Base-by-base conservation (phyloP, 2,888 invertebrate species). In the Pristionchus arcanus region DNA sequence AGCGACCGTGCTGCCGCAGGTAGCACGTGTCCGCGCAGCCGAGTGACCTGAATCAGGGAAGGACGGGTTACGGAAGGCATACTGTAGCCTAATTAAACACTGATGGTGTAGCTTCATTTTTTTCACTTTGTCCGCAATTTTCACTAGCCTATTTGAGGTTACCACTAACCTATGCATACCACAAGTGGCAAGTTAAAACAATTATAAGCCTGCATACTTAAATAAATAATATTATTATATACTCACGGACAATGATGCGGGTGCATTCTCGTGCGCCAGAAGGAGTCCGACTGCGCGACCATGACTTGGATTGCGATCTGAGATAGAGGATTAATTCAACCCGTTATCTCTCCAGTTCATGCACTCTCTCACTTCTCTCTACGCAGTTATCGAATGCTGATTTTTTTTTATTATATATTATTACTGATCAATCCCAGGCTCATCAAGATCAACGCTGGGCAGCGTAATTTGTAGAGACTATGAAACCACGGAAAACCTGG, bases 221-320 rank as follows among this genome's bases (percentile, higher is more conserved):
- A 59, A 15, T 3, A 59, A 16, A 59, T 59, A 63, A 63, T 11
- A 63, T 25, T 7, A 0, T 11, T 2, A 11, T 19, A 34, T 16
- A 53, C 81, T 81, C 34, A 81, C 81, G 4, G n/a, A 49, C 87
- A 87, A 5, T 42, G 19, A 19, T 87, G 87, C 0, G 7, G 7
- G 68, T 87, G 68, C 28, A 28, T 49, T 7, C 68, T 66, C 16
- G 87, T 31, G 42, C 31, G 31, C 66, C 68, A 87, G 87, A 87
- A 87, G 0, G 25, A 37, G 28, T 87, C 66, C 53, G 87, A 87
- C 25, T 87, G 87, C 13, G 68, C 19, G 31, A 87, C 19, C 2
- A 21, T 21, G 15, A 87, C 49, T 49, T 19, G 28, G 31, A 87
- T 31, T 1, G 87, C 25, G 13, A 87, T 11, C 87, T 87, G 66